Evolutionary conservation across 1,140 invertebrate genomes (phyloP).

Genomic region (Aplysia californica): DNA sequence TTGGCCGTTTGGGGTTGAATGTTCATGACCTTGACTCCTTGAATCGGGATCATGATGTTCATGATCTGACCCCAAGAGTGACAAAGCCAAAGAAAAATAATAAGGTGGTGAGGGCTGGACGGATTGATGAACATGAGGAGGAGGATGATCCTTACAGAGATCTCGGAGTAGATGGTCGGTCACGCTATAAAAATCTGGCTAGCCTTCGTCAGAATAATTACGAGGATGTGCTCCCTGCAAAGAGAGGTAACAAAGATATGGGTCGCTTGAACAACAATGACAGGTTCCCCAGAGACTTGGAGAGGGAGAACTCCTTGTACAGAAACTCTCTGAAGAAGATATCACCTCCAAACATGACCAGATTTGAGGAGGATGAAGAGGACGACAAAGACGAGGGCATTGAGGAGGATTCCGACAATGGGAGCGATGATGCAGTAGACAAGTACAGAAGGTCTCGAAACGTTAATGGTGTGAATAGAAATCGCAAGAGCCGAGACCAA

Average conservation of each 20-base stretch:
- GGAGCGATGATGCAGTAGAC: too few relatives aligned
- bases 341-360: neutral
- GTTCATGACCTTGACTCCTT: neutral
- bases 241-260: neutral
- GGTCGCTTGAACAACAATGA: neutral
- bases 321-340: conserved; percentile 1
- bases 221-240: neutral
- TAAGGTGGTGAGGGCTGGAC: neutral
- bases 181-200: too few relatives aligned
- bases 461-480: too few relatives aligned
- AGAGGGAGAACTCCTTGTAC: conserved; percentile 1
- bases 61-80: neutral
- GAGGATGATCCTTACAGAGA: neutral
- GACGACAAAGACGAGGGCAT: conserved; percentile 2
- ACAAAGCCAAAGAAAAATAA: neutral
- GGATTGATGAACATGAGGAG: neutral
- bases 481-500: neutral
- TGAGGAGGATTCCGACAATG: neutral
- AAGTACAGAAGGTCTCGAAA: too few relatives aligned
- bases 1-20: neutral
- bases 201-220: too few relatives aligned
- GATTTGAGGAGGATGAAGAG: conserved; percentile 15
- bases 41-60: neutral
- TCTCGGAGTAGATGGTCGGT: neutral
- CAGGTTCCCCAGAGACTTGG: neutral